These are phyloP conservation scores for Salvelinus fontinalis DNA, from an alignment of 2,113 vertebrate genomes.

Conservation along the genomic window DNA sequence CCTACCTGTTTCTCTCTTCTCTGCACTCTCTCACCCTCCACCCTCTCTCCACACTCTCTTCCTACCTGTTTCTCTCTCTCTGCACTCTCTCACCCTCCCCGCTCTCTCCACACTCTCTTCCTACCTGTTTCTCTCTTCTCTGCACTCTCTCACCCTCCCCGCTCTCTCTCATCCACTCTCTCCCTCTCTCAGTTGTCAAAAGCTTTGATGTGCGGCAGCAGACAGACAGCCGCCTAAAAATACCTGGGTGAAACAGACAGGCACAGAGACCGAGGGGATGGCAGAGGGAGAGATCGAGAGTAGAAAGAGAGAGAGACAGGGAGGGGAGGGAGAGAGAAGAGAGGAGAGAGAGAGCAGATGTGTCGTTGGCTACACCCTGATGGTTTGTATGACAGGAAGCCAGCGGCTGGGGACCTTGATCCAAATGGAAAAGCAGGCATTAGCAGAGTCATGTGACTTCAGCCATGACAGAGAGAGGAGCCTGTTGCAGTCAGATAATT, in stretches of 20 bases:
- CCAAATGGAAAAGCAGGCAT: constrained; percentile 52
- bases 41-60: too few species aligned
- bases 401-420: constrained; percentile 37
- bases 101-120: neutral
- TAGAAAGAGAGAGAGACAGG: neutral
- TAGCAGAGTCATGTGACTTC: constrained; percentile 46
- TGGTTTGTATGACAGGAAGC: constrained; percentile 52
- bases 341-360: constrained; percentile 37
- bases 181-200: constrained; percentile 10
- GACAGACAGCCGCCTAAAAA: constrained; percentile 63
- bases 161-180: neutral
- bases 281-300: neutral
- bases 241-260: constrained; percentile 38
- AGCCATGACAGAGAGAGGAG: constrained; percentile 15
- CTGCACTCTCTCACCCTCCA: too few species aligned
- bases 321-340: neutral
- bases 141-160: neutral
- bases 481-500: constrained; percentile 53
- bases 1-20: too few species aligned
- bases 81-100: constrained; percentile 27
- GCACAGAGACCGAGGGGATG: neutral
- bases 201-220: constrained; percentile 20
- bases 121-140: constrained; percentile 14
- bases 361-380: constrained; percentile 35
- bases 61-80: too few species aligned